These are phyloP conservation scores for Heterochromis multidens DNA, from an alignment of 2,113 vertebrate genomes.

Conservation along the genomic window DNA sequence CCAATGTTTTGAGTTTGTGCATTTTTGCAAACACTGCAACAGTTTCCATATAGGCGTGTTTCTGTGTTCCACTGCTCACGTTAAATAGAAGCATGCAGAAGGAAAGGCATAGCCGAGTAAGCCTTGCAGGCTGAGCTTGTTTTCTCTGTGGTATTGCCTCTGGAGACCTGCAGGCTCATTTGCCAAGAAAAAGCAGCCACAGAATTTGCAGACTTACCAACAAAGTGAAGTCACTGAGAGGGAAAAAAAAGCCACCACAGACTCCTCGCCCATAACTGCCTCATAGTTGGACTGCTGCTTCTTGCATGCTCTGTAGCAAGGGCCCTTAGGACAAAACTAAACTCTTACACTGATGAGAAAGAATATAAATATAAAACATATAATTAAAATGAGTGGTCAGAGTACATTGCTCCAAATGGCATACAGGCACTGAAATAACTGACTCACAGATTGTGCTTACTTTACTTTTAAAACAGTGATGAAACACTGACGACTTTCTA, in stretches of 20 bases:
- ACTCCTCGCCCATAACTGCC: constrained; percentile 15
- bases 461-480: constrained; percentile 2
- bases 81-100: constrained; percentile 9
- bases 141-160: constrained; percentile 49
- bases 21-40: constrained; percentile 11
- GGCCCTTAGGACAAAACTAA: not conserved
- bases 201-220: constrained; percentile 57
- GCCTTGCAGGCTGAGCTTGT: constrained; percentile 50
- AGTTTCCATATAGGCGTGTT: constrained; percentile 28
- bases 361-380: constrained; percentile 1
- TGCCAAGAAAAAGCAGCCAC: constrained; percentile 62
- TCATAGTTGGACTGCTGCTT: not conserved
- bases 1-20: not conserved
- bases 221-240: constrained; percentile 44
- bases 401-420: not conserved
- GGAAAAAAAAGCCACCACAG: constrained; percentile 6
- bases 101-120: constrained; percentile 11
- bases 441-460: not conserved
- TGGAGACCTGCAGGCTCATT: constrained; percentile 18
- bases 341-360: constrained; percentile 1
- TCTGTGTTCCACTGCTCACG: constrained; percentile 13
- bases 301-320: not conserved
- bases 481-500: constrained; percentile 2
- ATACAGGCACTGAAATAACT: not conserved
- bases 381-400: not conserved